Evolutionary conservation across 2,888 invertebrate genomes (phyloP), one percentile per base, ranked within the genome.

Genomic region (Odontocolon sp.): DNA sequence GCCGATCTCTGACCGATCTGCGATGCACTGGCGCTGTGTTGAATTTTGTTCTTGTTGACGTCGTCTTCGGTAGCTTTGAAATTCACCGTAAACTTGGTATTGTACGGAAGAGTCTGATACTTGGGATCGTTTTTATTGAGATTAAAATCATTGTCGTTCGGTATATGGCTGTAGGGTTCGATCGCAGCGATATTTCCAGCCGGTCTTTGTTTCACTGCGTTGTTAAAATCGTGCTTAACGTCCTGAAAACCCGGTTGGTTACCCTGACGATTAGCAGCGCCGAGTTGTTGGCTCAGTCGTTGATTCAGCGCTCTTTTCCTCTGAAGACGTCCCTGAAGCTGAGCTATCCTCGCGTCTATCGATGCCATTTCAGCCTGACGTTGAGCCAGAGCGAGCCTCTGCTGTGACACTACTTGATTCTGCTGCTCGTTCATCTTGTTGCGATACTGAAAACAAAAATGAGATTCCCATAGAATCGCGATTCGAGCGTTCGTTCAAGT

Each of bases 361-460:
- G 96, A 95, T 69, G 96, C 93, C 93, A 98, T 95, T 91, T 99
- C 98, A 82, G 97, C 97, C 88, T 98, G 97, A 56, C 97, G 92
- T 84, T 96, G 96, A 67, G 95, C 95, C 84, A 98, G 92, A 45
- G 97, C 95, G 85, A 98, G 96, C 78, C 97, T 93, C 91, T 98
- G 98, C 84, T 96, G 95, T 80, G 96, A 95, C 83, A 99, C 93
- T 85, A 97, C 94, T 82, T 95, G 96, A 92, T 96, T 98, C 92
- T 97, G 98, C 90, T 98, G 97, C 91, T 98, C 96, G 91, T 98
- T 97, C 91, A 98, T 92, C 91, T 98, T 98, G 92, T 98, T 98
- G 78, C 98, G 97, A 90, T 98, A 97, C 98, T 98, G 92, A 21
- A 14, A 9, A 31, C 38, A 14, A 50, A 33, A 52, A 42, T 11